A percentile compares a stretch with the other conserved stretches of the same genome.
These are phyloP conservation scores for Corydoras maculifer DNA, from an alignment of 2,113 vertebrate species.

Conservation along the genomic window DNA sequence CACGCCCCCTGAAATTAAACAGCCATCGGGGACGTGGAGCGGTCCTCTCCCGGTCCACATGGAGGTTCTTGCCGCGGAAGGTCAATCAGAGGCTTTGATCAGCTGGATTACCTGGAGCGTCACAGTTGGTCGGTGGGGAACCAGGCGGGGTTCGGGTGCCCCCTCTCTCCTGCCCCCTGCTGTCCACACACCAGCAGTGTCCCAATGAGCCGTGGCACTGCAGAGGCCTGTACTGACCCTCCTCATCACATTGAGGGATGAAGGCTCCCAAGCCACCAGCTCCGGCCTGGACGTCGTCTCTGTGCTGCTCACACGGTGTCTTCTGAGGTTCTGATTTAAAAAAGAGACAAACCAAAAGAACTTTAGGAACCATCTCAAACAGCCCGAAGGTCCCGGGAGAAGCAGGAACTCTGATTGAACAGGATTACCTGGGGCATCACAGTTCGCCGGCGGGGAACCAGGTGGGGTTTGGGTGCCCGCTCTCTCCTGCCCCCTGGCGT, in stretches of 20 bases:
- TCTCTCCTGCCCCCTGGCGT: conserved; percentile 61
- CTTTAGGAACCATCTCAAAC: too few relatives aligned
- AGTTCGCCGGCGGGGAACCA: conserved; percentile 51
- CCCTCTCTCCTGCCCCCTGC: conserved; percentile 62
- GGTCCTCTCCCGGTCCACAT: too few relatives aligned
- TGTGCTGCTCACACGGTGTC: conserved; percentile 67
- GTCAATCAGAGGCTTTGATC: too few relatives aligned
- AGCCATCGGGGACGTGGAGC: too few relatives aligned
- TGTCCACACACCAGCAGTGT: conserved; percentile 82
- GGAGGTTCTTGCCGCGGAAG: too few relatives aligned
- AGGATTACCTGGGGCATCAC: conserved; percentile 63
- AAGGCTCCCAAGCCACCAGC: conserved; percentile 51
- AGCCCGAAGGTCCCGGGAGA: too few relatives aligned
- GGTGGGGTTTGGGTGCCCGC: conserved; percentile 64
- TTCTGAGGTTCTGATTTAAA: conserved; percentile 23
- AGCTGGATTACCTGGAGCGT: conserved; percentile 53
- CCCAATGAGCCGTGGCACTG: conserved; percentile 78
- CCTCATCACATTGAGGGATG: conserved; percentile 71
- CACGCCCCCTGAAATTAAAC: too few relatives aligned
- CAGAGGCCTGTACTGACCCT: conserved; percentile 65
- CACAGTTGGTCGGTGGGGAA: conserved; percentile 49
- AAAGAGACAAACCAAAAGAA: too few relatives aligned
- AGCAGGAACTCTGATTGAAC: too few relatives aligned
- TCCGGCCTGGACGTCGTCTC: conserved; percentile 43
- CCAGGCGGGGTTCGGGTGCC: conserved; percentile 69